Evolutionary conservation across 1,140 invertebrate species (phyloP).

Genomic region (Cephus cinctus): DNA sequence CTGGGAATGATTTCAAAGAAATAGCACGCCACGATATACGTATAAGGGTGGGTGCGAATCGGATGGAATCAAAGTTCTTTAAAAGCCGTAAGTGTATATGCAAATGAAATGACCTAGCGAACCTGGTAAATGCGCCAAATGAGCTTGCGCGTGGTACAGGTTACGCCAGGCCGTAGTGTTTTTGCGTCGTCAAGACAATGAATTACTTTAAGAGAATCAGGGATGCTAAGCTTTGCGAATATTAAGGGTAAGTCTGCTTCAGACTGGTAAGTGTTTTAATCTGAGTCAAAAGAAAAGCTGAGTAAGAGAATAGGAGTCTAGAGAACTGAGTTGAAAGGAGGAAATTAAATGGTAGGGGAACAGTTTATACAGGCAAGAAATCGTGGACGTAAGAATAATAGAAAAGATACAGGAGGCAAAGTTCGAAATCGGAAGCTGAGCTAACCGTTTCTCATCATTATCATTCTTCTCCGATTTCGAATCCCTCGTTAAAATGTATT

Average conservation of each 20-base stretch:
- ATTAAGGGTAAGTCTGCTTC: conserved; percentile 13
- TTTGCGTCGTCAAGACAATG: conserved; percentile 1
- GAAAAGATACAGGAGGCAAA: conserved; percentile 1
- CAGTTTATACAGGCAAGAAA: too few relatives aligned
- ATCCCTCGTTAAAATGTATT: conserved; percentile 24
- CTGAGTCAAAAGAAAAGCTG: too few relatives aligned
- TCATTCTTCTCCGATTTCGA: conserved; percentile 5
- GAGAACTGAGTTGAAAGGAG: conserved; percentile 1
- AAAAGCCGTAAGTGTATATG: too few relatives aligned
- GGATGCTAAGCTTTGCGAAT: conserved; percentile 8
- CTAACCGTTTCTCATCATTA: conserved; percentile 7
- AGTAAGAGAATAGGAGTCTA: too few relatives aligned
- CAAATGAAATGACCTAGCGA: too few relatives aligned
- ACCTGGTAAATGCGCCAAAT: too few relatives aligned
- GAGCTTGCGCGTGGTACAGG: too few relatives aligned
- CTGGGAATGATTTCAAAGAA: too few relatives aligned
- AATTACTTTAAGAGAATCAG: background rate
- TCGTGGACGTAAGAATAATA: conserved; percentile 2
- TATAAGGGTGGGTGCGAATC: too few relatives aligned
- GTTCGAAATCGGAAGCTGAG: background rate
- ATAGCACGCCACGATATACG: too few relatives aligned
- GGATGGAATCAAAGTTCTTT: too few relatives aligned
- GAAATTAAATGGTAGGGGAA: background rate
- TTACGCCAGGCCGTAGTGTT: too few relatives aligned
- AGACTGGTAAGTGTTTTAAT: conserved; percentile 8